A percentile compares a stretch with the other conserved stretches of the same genome.
These are phyloP conservation scores for Apostichopus californicus DNA, from an alignment of 35 echinoderm and acorn worm genomes.

Conservation along the genomic window DNA sequence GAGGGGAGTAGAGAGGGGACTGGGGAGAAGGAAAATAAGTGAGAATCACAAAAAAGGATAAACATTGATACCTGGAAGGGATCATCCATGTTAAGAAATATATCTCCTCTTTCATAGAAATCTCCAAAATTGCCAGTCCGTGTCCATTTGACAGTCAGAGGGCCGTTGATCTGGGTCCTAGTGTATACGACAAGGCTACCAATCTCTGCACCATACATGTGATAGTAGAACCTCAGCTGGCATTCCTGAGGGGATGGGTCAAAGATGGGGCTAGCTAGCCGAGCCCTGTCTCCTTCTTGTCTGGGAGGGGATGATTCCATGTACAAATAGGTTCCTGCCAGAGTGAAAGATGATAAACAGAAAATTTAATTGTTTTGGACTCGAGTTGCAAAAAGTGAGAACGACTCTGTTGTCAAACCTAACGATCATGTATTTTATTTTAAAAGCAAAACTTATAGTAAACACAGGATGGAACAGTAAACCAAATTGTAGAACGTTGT, in stretches of 20 bases:
- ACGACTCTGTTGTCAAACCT: no score
- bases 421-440: no score
- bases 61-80: conserved; percentile 51
- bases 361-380: no score
- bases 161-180: conserved; percentile 52
- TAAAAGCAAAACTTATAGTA: no score
- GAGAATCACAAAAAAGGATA: no score
- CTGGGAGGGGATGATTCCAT: conserved; percentile 48
- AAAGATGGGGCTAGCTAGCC: conserved; percentile 21
- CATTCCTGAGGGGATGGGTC: conserved; percentile 58
- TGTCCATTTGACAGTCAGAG: conserved; percentile 20
- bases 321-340: conserved; percentile 56
- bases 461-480: no score
- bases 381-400: no score
- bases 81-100: conserved; percentile 4
- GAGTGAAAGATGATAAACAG: not conserved
- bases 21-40: not conserved
- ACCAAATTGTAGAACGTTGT: no score
- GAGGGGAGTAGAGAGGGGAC: not conserved
- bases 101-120: conserved; percentile 27
- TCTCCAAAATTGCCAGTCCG: conserved; percentile 25
- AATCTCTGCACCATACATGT: conserved; percentile 57
- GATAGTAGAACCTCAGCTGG: conserved; percentile 59
- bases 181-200: conserved; percentile 57
- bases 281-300: conserved; percentile 54